Evolutionary conservation across 2,113 vertebrate genomes (phyloP).

Genomic region (Trochalopteron elliotii): DNA sequence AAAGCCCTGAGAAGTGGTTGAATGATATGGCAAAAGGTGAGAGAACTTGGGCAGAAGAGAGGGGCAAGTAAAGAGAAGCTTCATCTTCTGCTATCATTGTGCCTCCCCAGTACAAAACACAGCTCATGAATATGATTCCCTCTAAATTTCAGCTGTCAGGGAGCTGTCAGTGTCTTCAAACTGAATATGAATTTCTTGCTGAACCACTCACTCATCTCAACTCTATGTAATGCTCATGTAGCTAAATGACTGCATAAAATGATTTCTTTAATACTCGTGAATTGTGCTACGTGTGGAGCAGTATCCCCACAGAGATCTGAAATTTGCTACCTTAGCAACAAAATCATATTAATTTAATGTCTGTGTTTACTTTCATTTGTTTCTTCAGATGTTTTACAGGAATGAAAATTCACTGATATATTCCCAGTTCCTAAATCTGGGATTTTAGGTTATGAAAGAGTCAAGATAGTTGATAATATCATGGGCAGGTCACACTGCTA

Average conservation of each 20-base stretch:
- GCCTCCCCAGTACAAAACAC: background rate
- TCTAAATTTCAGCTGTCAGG: slow-evolving; percentile 1
- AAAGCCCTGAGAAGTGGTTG: background rate
- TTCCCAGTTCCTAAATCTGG: background rate
- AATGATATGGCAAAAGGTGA: background rate
- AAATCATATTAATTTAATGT: background rate
- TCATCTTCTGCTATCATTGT: background rate
- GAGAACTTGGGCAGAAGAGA: background rate
- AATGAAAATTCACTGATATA: background rate
- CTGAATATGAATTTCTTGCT: slow-evolving; percentile 3
- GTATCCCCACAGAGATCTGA: slow-evolving; percentile 1
- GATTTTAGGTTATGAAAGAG: background rate
- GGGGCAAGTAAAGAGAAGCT: background rate
- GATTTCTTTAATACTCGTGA: background rate
- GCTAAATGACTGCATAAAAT: slow-evolving; percentile 5
- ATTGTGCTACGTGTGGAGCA: background rate
- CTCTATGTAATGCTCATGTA: background rate
- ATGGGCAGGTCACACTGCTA: background rate
- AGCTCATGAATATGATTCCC: background rate
- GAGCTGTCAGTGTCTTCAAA: background rate
- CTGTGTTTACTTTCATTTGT: background rate
- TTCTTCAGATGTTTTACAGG: background rate
- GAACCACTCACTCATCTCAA: slow-evolving; percentile 4
- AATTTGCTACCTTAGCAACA: slow-evolving; percentile 49
- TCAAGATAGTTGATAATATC: background rate